These are phyloP conservation scores for Agriopis leucophaearia DNA, from an alignment of 2,888 invertebrate genomes.

Conservation along the genomic window DNA sequence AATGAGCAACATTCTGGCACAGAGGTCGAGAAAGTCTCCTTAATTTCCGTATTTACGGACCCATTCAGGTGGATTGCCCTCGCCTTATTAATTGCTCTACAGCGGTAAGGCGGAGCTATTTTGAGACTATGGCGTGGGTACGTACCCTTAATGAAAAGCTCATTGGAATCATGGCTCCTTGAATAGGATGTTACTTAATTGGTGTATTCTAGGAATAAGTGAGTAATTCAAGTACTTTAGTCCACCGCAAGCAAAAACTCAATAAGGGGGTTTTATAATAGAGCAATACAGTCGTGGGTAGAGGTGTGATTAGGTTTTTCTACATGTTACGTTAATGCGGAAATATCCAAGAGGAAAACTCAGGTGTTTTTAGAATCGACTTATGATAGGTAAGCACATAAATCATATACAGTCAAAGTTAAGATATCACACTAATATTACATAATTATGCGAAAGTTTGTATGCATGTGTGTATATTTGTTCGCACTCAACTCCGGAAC, in stretches of 20 bases:
- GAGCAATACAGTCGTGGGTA: neutral
- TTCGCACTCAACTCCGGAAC: no score
- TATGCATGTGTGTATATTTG: no score
- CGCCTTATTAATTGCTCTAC: conserved; percentile 71
- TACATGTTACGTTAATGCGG: neutral
- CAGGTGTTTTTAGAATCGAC: neutral
- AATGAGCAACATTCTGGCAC: conserved; percentile 68
- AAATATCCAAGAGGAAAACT: conserved; percentile 5
- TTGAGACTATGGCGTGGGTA: conserved; percentile 50
- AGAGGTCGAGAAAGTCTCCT: conserved; percentile 78
- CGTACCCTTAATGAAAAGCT: conserved; percentile 37
- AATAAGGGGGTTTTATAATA: neutral
- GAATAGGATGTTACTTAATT: conserved; percentile 28
- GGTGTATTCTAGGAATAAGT: conserved; percentile 5
- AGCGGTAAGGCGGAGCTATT: conserved; percentile 60
- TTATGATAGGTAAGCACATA: neutral
- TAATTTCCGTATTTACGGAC: conserved; percentile 78
- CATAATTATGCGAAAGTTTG: no score
- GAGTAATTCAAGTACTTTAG: neutral
- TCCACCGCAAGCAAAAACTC: conserved; percentile 8
- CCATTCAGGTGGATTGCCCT: conserved; percentile 75
- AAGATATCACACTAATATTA: neutral
- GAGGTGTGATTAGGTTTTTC: neutral
- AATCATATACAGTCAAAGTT: neutral
- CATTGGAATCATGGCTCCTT: neutral